Evolutionary conservation across 2,113 vertebrate genomes (phyloP), one percentile per base, ranked within the genome.

Genomic region (Otolemur garnettii): DNA sequence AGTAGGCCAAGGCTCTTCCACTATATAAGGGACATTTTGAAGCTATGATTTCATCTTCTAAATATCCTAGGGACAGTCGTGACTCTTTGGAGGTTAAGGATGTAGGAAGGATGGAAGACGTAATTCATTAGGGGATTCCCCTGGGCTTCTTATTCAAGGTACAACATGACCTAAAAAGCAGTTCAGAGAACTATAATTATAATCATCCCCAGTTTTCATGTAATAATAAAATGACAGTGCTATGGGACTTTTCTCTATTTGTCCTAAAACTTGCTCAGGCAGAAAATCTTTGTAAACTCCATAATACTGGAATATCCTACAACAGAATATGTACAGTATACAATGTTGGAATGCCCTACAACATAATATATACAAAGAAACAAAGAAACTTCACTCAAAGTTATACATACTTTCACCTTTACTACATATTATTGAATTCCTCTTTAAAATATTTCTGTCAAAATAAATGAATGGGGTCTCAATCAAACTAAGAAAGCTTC

Each of bases 81-180:
- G 30, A 90, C 10, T 88, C 93, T 96, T 84, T 8, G 66, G 88
- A 74, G 89, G n/a, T 28, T 19, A 87, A 85, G 30, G 45, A 77
- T 35, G 68, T 22, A 50, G 17, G 18, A 10, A 81, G 4, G 15
- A 13, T 74, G 30, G 14, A 82, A 66, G 30, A 71, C 60, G 10
- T 4, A 66, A 3, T 7, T 96, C 38, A 90, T 87, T 92, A 93
- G 10, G n/a, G 30, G 1, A 62, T 59, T 53, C 82, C 82, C 2
- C 0, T 89, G n/a, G 79, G 28, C 18, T 35, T 79, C 59, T 83
- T 87, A 72, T 33, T 92, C 15, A 79, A 95, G 50, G 22, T 30
- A 11, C 45, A 87, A 18, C 7, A 33, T 24, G 59, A 84, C 38
- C 59, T 85, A 38, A 94, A 66, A 88, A 91, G 33, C 0, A 57